Evolutionary conservation across 2,113 vertebrate species (phyloP).

Genomic region (Cricetomys ansorgei): DNA sequence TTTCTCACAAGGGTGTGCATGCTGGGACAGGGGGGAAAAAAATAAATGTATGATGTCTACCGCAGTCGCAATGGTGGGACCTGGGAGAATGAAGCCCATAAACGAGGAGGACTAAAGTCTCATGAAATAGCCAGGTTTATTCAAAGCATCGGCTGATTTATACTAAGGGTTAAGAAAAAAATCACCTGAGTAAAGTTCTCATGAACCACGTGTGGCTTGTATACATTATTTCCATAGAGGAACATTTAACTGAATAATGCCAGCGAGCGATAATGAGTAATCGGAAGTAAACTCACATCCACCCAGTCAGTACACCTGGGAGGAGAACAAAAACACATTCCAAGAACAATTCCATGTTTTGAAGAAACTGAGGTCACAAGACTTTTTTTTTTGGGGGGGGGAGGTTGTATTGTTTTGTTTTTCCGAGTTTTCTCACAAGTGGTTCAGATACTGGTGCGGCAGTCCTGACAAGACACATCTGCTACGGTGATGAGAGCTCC

Average conservation of each 20-base stretch:
- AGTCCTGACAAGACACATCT: no score
- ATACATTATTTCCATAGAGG: not conserved
- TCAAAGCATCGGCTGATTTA: not conserved
- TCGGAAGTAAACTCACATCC: not conserved
- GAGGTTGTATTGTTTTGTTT: not conserved
- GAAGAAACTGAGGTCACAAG: not conserved
- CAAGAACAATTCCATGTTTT: not conserved
- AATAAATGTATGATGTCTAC: not conserved
- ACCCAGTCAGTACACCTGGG: no score
- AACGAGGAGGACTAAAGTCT: not conserved
- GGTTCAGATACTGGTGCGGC: no score
- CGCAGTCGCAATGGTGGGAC: not conserved
- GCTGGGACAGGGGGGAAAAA: not conserved
- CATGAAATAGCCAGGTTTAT: not conserved
- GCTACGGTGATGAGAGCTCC: no score
- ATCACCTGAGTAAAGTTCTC: not conserved
- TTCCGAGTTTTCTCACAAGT: not conserved
- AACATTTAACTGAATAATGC: not conserved
- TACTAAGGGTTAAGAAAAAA: not conserved
- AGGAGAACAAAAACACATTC: not conserved
- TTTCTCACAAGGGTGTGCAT: not conserved
- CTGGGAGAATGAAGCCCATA: not conserved
- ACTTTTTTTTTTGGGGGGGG: no score
- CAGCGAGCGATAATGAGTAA: not conserved
- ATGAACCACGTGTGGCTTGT: not conserved